These are phyloP conservation scores for Tenrec ecaudatus DNA, from an alignment of 2,113 vertebrate genomes.

Conservation along the genomic window DNA sequence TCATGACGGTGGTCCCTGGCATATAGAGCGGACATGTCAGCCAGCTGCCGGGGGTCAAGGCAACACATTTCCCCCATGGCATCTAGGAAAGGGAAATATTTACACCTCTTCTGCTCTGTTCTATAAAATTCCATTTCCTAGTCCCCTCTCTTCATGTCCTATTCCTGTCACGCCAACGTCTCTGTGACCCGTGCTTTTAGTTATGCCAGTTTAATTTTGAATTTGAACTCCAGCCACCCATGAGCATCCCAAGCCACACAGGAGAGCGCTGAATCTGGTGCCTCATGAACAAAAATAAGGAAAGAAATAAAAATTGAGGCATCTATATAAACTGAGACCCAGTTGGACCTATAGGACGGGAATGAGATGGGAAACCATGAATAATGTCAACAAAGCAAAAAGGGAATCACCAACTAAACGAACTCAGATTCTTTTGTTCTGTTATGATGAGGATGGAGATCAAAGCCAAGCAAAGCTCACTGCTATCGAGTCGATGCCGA, in stretches of 20 bases:
- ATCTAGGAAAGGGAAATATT: constrained; percentile 57
- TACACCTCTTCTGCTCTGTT: constrained; percentile 52
- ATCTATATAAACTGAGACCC: neutral
- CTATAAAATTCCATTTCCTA: neutral
- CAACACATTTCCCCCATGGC: neutral
- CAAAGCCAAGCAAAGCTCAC: no score
- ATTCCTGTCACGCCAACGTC: neutral
- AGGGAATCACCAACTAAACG: neutral
- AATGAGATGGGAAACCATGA: neutral
- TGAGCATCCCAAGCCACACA: neutral
- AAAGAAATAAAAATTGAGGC: neutral
- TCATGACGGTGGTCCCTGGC: neutral
- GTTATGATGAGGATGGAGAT: neutral
- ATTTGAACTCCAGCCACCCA: neutral
- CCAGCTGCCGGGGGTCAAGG: neutral
- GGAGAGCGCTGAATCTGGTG: neutral
- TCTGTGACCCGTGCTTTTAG: neutral
- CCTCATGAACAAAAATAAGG: neutral
- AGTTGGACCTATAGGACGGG: neutral
- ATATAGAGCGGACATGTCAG: neutral
- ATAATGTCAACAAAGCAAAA: neutral
- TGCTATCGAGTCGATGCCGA: no score
- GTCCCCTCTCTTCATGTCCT: neutral
- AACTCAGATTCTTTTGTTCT: constrained; percentile 23
- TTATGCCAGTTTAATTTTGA: neutral